Conservation (phyloP, 1,140 invertebrate species). For the Drosophila kikkawai region DNA sequence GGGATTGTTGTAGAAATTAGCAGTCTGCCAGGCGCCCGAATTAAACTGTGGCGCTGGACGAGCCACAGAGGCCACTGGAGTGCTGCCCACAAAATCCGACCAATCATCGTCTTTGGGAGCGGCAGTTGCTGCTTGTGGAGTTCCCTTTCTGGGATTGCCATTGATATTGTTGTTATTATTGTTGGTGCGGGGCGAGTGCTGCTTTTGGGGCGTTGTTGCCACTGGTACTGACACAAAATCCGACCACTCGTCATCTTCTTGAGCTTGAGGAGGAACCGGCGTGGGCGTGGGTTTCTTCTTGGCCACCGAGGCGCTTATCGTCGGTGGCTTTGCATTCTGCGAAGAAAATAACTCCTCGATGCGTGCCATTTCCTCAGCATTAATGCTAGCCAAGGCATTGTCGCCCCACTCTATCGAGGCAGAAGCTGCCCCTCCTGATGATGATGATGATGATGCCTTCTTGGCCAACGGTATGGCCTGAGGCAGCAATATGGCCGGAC, state of each 20-base stretch:
- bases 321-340: constrained; percentile 52
- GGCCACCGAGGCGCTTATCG: constrained; percentile 76
- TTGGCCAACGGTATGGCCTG: constrained; percentile 75
- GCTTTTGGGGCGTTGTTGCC: constrained; percentile 31
- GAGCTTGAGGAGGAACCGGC: constrained; percentile 23
- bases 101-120: constrained; percentile 87
- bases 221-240: constrained; percentile 87
- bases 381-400: constrained; percentile 86
- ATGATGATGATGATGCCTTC: constrained; percentile 35
- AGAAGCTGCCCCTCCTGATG: neutral
- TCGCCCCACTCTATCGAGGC: constrained; percentile 88
- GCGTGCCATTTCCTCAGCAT: constrained; percentile 88
- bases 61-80: constrained; percentile 48
- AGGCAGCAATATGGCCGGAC: constrained; percentile 78
- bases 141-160: constrained; percentile 24
- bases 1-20: constrained; percentile 83
- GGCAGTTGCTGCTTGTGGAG: too few species aligned
- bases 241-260: constrained; percentile 87
- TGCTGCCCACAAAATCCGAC: constrained; percentile 88
- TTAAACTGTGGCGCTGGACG: constrained; percentile 69
- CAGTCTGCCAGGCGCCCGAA: constrained; percentile 81
- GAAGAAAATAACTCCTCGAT: constrained; percentile 85
- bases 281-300: constrained; percentile 58
- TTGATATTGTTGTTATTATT: constrained; percentile 58
- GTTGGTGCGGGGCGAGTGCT: constrained; percentile 26